A percentile compares a stretch with the other conserved stretches of the same genome.
phyloP scores from a whole-genome alignment of 2,888 invertebrate species.

The Trilocha varians region DNA sequence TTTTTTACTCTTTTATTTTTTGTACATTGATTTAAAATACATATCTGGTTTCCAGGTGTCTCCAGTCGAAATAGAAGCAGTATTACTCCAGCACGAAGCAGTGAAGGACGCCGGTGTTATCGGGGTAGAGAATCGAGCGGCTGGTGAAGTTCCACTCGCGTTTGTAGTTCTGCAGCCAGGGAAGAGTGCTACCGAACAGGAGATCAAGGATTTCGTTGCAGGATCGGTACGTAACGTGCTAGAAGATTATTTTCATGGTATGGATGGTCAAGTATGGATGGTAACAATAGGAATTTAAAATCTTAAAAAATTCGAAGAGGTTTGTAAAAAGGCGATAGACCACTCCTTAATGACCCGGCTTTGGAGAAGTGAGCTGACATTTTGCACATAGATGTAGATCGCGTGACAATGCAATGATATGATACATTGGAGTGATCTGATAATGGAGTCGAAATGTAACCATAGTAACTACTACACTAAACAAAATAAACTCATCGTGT shows the following conservation, averaged over 20 bases:
- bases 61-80: constrained; percentile 86
- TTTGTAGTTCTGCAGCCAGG: constrained; percentile 76
- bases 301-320: not conserved
- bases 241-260: too few relatives aligned
- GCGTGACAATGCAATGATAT: too few relatives aligned
- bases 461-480: too few relatives aligned
- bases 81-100: constrained; percentile 78
- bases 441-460: too few relatives aligned
- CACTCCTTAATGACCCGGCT: too few relatives aligned
- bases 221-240: constrained; percentile 5
- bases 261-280: not conserved
- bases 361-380: too few relatives aligned
- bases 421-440: too few relatives aligned
- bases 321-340: not conserved
- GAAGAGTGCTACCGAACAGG: constrained; percentile 56
- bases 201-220: constrained; percentile 21
- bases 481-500: not conserved
- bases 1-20: too few relatives aligned
- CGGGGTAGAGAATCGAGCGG: constrained; percentile 75
- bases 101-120: constrained; percentile 84
- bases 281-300: not conserved
- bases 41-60: constrained; percentile 62
- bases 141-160: constrained; percentile 81
- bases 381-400: too few relatives aligned
- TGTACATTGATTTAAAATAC: too few relatives aligned